These are phyloP conservation scores for Willowsia nigromaculata DNA, from an alignment of 2,888 invertebrate species.

Conservation along the genomic window DNA sequence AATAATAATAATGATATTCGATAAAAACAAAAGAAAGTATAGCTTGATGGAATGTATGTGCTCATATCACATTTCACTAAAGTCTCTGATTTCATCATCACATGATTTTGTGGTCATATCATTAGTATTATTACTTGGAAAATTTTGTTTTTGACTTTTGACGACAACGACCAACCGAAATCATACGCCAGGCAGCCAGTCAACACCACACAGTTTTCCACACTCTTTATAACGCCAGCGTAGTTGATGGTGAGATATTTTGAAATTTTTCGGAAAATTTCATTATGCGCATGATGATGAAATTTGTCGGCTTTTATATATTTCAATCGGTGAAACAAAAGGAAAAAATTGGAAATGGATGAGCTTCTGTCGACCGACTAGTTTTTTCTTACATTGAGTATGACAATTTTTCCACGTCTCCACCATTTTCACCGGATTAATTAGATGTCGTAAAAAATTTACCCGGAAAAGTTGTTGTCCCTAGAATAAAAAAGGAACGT, in stretches of 20 bases:
- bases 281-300: too few relatives aligned
- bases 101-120: constrained; percentile 13
- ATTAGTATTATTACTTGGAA: constrained; percentile 17
- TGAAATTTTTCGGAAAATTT: not conserved
- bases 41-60: not conserved
- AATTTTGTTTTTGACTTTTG: constrained; percentile 16
- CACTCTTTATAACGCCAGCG: not conserved
- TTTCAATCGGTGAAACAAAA: too few relatives aligned
- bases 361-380: not conserved
- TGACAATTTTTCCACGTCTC: not conserved
- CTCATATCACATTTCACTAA: constrained; percentile 19
- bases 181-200: too few relatives aligned
- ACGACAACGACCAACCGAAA: not conserved
- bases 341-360: not conserved
- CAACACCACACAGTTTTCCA: not conserved
- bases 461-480: not conserved
- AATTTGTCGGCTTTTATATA: too few relatives aligned
- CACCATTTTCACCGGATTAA: not conserved
- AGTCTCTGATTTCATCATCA: not conserved
- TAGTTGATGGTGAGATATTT: not conserved
- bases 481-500: not conserved
- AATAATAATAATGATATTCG: constrained; percentile 15
- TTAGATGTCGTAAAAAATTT: not conserved
- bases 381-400: not conserved
- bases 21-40: constrained; percentile 32